phyloP scores from a whole-genome alignment of 92 coral and sea anemone genomes.

The Zoanthus gigantus region DNA sequence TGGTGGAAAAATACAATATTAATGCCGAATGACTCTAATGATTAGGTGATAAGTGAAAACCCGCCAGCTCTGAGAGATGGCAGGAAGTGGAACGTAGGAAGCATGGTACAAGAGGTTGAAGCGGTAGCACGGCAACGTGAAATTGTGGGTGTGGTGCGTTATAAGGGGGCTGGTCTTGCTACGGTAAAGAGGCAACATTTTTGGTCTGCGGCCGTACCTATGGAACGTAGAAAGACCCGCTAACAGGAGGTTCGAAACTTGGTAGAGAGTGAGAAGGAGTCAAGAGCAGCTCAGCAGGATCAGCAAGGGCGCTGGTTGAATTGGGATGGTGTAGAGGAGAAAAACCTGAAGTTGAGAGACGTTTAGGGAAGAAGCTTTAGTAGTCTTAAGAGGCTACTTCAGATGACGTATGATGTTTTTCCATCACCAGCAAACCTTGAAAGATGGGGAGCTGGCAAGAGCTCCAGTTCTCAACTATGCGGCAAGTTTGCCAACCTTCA shows the following conservation, averaged over 20 bases:
- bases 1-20: background rate
- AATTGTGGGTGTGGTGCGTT: background rate
- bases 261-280: background rate
- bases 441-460: too few relatives aligned
- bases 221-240: background rate
- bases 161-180: background rate
- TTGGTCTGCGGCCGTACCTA: too few relatives aligned
- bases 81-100: constrained; percentile 15
- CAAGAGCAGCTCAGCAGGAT: too few relatives aligned
- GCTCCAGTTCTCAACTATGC: too few relatives aligned
- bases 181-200: too few relatives aligned
- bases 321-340: too few relatives aligned
- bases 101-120: constrained; percentile 10
- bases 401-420: too few relatives aligned
- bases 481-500: too few relatives aligned
- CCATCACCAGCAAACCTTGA: too few relatives aligned
- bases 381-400: too few relatives aligned
- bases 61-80: constrained; percentile 34
- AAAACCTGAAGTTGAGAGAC: background rate
- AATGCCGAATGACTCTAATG: too few relatives aligned
- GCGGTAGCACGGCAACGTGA: background rate
- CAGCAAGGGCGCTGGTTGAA: background rate
- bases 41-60: constrained; percentile 20
- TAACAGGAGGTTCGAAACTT: background rate
- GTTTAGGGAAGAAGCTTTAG: background rate